Conservation (phyloP, 2,113 vertebrate species). For the Gallinago jamesoni region DNA sequence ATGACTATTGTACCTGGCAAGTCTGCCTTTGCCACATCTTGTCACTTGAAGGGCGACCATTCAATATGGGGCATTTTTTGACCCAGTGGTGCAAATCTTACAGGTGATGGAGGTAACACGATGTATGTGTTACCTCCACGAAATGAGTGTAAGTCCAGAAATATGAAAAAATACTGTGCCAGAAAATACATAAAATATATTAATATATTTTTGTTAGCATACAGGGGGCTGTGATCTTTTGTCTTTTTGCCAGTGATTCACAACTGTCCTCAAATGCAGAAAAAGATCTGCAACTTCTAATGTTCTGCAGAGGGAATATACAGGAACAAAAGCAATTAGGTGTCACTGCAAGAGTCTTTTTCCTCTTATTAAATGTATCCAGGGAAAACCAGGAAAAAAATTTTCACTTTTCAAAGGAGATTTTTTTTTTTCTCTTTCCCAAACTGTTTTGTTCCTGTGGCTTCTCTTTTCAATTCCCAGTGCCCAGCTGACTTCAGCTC, state of each 20-base stretch:
- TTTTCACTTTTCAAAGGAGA: not conserved
- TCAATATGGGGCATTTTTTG: not conserved
- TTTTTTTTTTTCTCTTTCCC: not conserved
- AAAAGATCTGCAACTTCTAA: not conserved
- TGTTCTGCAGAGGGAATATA: not conserved
- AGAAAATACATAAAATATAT: not conserved
- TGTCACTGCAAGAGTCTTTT: not conserved
- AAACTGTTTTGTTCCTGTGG: not conserved
- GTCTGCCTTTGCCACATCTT: not conserved
- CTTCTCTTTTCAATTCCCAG: not conserved
- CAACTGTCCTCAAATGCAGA: not conserved
- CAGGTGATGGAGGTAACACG: not conserved
- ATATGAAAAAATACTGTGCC: not conserved
- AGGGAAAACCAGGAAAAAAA: constrained; percentile 9
- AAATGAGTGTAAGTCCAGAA: not conserved
- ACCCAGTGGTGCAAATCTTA: not conserved
- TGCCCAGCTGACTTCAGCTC: not conserved
- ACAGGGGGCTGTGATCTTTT: not conserved
- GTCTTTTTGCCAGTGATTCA: not conserved
- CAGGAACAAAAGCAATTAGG: constrained; percentile 42
- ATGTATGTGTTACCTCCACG: not conserved
- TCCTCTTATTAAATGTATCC: constrained; percentile 2
- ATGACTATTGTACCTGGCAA: not conserved
- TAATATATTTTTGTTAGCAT: not conserved
- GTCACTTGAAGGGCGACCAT: not conserved